phyloP scores from a whole-genome alignment of 2,888 invertebrate genomes.

The Protonemura montana region DNA sequence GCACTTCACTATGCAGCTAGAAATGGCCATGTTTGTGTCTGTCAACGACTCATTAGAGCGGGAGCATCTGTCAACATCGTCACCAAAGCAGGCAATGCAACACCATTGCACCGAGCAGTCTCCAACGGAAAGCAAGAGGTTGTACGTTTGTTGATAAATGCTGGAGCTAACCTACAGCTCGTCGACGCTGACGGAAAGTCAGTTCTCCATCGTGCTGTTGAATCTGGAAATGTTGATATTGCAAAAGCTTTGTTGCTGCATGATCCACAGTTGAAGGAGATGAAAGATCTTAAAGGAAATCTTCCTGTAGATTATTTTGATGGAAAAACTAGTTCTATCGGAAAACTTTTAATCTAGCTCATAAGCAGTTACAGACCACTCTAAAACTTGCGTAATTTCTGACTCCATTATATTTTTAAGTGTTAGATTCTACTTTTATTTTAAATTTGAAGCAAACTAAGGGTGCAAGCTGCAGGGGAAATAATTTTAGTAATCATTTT shows the following conservation, averaged over 20 bases:
- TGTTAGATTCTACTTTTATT: too few species aligned
- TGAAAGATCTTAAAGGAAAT: conserved; percentile 45
- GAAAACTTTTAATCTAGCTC: not conserved
- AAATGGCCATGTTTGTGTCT: conserved; percentile 76
- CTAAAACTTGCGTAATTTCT: too few species aligned
- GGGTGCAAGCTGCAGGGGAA: too few species aligned
- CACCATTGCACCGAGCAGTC: conserved; percentile 84
- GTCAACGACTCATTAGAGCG: conserved; percentile 70
- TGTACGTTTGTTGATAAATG: conserved; percentile 70
- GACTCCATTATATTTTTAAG: too few species aligned
- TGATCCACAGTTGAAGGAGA: conserved; percentile 57
- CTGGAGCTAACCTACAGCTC: conserved; percentile 68
- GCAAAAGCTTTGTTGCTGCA: conserved; percentile 59
- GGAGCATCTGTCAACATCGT: conserved; percentile 77
- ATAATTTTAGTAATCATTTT: too few species aligned
- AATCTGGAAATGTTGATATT: conserved; percentile 63
- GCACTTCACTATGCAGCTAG: conserved; percentile 90
- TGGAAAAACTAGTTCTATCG: not conserved
- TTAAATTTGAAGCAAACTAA: too few species aligned
- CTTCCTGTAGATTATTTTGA: conserved; percentile 46
- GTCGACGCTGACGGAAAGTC: conserved; percentile 84
- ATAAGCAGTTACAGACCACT: too few species aligned
- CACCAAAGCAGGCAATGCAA: conserved; percentile 79
- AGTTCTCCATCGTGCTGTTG: conserved; percentile 77
- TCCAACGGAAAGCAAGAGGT: conserved; percentile 73